Base-by-base conservation (phyloP, 1,140 invertebrate species). In the Plectrocnemia conspersa region DNA sequence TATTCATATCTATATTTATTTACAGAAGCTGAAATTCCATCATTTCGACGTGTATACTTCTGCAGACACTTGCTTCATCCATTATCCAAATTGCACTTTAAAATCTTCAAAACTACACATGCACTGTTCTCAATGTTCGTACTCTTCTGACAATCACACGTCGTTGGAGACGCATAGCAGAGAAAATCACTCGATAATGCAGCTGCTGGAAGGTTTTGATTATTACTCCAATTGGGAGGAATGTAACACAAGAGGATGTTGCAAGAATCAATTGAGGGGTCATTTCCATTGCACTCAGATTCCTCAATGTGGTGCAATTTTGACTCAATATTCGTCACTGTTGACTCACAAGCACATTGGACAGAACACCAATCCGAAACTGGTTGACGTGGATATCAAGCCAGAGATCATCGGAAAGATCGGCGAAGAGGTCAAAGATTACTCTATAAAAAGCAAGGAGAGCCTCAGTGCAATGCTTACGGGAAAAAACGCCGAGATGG, bases 211-310 rank as follows among this genome's bases (percentile, higher is more conserved):
- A n/a, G 71, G 74, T 1, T 76, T 76, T 33, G 72, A 75, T 33
- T 68, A 70, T 49, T 74, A 72, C 42, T 50, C 64, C 0, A 48
- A 36, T 3, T 73, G 63, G 56, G 74, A 75, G 9, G 70, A 73
- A 24, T 76, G 74, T 50, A 70, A 69, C n/a, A 70, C 69, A 46
- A 70, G 71, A 47, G 72, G 69, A 55, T 75, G 74, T 41, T 70
- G 71, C 47, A 71, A 73, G 52, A 71, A 73, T 49, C 71, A 73
- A 45, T 44, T 73, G 4, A 63, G 71, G 40, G 66, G 65, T 15
- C 74, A 76, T 47, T 76, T 76, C 63, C 74, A 76, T 59, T 76
- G 74, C 35, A 67, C 68, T 13, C 71, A 74, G 61, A 69, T 66
- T 0, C 72, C 70, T 25, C 72, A 71, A 46, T 76, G 74, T 36